Base-by-base conservation (phyloP, 2,113 vertebrate genomes). In the Sprattus sprattus region DNA sequence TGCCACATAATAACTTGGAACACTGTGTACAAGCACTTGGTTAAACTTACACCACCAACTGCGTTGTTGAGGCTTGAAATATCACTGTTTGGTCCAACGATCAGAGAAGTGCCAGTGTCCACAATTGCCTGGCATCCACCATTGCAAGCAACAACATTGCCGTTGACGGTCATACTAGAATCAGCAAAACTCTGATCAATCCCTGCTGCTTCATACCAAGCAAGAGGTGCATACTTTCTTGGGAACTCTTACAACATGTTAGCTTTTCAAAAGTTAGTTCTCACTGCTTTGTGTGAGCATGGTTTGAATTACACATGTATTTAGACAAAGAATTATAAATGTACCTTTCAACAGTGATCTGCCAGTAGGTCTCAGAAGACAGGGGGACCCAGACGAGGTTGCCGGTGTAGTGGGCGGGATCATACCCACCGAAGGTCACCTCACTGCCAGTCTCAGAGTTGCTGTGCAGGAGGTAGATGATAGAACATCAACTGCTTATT, bases 91-190 rank as follows among this genome's bases (percentile, higher is more conserved):
- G 95, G 94, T 60, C 94, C 96, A 0, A 90, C 83, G 54, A 97
- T n/a, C 1, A 95, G 45, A 67, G 96, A 96, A 0, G 95, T 96
- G 16, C 96, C 95, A 0, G 95, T 96, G 89, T 97, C 96, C 1
- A 96, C 78, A 45, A 97, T 93, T 82, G 94, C 96, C 90, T 96
- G 93, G 88, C 95, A 97, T 64, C 96, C 94, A 0, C 89, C 90
- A 0, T 46, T 45, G 5, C 96, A 97, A 0, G 94, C 95, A 0
- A 96, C 92, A 85, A 91, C 90, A 86, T 86, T 83, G 0, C 89
- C 91, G 16, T 93, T 89, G 44, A 96, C 57, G 2, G 71, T 92
- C 45, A 94, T 83, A 28, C 92, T 94, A 90, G 25, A 3, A 85
- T 50, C 20, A 7, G 39, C 2, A 84, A 25, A 20, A 20, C 15